Percentiles rank a stretch among this genome's conserved stretches.
phyloP scores from a whole-genome alignment of 2,888 invertebrate species.

The Linnaemya tessellans region DNA sequence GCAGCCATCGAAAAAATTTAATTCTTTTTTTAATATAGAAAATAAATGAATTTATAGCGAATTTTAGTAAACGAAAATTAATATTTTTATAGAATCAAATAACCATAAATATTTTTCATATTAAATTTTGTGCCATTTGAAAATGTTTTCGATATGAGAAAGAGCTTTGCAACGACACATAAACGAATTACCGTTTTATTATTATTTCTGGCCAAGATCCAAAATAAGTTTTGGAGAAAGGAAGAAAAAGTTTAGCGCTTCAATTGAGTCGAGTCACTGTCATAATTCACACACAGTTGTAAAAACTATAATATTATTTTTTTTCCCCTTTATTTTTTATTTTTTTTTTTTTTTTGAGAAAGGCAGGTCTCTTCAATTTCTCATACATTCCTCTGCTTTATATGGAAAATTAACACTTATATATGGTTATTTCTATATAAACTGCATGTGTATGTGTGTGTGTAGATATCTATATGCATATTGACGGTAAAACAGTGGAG shows the following conservation, averaged over 20 bases:
- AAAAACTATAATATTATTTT: constrained; percentile 24
- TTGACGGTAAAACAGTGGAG: constrained; percentile 13
- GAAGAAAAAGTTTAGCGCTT: constrained; percentile 61
- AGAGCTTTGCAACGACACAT: constrained; percentile 16
- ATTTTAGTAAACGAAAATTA: constrained; percentile 36
- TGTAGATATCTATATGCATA: constrained; percentile 5
- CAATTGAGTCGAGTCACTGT: constrained; percentile 68
- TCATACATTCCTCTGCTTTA: constrained; percentile 26
- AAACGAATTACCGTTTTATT: constrained; percentile 67
- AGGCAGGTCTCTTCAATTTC: constrained; percentile 31
- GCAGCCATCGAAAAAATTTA: constrained; percentile 59
- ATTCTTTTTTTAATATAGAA: constrained; percentile 44
- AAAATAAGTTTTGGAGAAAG: constrained; percentile 23
- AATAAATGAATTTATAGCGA: constrained; percentile 21
- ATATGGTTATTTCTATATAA: background rate
- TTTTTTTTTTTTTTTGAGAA: constrained; percentile 33
- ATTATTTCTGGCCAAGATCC: constrained; percentile 68
- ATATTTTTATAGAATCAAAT: constrained; percentile 5
- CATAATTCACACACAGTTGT: constrained; percentile 68
- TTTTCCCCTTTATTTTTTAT: too few relatives aligned
- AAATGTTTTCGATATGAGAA: constrained; percentile 1
- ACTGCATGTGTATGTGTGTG: background rate
- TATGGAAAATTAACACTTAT: constrained; percentile 48
- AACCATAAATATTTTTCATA: constrained; percentile 39
- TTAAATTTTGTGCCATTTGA: constrained; percentile 49